Base-by-base conservation (phyloP, 2,113 vertebrate genomes). In the Notarius quadriscutis region DNA sequence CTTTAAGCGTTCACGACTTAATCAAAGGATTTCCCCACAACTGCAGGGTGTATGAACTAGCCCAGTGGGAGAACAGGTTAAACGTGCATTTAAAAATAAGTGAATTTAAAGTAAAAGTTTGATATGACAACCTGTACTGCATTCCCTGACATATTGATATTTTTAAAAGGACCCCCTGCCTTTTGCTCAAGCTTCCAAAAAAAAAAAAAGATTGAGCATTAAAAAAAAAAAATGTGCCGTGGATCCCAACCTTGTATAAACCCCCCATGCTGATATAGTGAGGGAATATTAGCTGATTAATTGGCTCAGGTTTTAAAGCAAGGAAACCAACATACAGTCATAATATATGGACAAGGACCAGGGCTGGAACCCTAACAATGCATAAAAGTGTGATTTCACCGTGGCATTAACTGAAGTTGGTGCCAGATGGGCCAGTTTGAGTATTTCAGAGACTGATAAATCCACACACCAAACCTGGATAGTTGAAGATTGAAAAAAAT, bases 21-120 rank as follows among this genome's bases (percentile, higher is more conserved):
- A 60, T 83, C 57, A 22, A 75, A 83, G 50, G 69, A 50, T 77
- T 87, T 62, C 57, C 69, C 69, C 81, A 63, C 71, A 22, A n/a
- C 30, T 48, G 48, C 51, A 7, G 41, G 51, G 81, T 41, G 81
- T 77, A 41, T 75, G 71, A 53, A 41, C 69, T 6, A 41, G 25
- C 86, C 58, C 80, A 83, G 58, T 71, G 60, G 79, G 50, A 63
- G 27, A 55, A 74, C 71, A 87, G 77, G 86, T 74, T 77, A 72
- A 87, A 78, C 60, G 17, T 53, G 83, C 17, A 18, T 18, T 67
- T 67, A 84, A 81, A 58, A 60, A 60, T 20, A 78, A 11, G 25
- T 14, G 8, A 27, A 78, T 78, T 78, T 53, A n/a, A 78, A 55
- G 51, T 27, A n/a, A 55, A 55, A 27, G 48, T 77, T 77, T 78